A percentile compares a stretch with the other conserved stretches of the same genome.
phyloP scores from a whole-genome alignment of 92 coral and sea anemone species.

The Paramuricea clavata region DNA sequence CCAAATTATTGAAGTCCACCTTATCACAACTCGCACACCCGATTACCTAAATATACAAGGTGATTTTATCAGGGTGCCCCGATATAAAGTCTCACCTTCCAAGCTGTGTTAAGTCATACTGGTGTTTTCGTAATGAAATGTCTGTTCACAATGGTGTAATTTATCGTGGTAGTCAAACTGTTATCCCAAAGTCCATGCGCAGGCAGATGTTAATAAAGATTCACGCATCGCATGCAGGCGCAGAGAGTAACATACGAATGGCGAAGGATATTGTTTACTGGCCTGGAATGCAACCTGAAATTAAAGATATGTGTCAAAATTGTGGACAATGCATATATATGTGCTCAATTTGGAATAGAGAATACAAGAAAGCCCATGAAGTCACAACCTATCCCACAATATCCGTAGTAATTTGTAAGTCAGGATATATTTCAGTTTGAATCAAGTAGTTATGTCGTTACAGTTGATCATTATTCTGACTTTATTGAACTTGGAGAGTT shows the following conservation, averaged over 20 bases:
- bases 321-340: constrained; percentile 61
- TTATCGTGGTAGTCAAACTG: constrained; percentile 61
- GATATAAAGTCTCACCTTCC: too few relatives aligned
- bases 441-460: constrained; percentile 36
- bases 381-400: constrained; percentile 49
- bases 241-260: constrained; percentile 53
- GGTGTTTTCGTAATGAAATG: constrained; percentile 65
- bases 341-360: constrained; percentile 60
- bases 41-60: too few relatives aligned
- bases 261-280: constrained; percentile 48
- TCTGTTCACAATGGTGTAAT: constrained; percentile 59
- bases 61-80: too few relatives aligned
- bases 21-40: too few relatives aligned
- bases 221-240: constrained; percentile 57
- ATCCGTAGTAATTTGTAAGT: constrained; percentile 59
- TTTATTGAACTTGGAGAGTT: constrained; percentile 49
- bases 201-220: constrained; percentile 30
- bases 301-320: constrained; percentile 28
- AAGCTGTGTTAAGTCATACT: too few relatives aligned
- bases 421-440: constrained; percentile 51
- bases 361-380: constrained; percentile 52
- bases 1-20: too few relatives aligned
- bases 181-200: constrained; percentile 34
- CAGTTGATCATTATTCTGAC: constrained; percentile 51
- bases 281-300: constrained; percentile 30